Evolutionary conservation across 1,140 invertebrate genomes (phyloP), one percentile per base, ranked within the genome.

Genomic region (Drosophila equinoxialis): DNA sequence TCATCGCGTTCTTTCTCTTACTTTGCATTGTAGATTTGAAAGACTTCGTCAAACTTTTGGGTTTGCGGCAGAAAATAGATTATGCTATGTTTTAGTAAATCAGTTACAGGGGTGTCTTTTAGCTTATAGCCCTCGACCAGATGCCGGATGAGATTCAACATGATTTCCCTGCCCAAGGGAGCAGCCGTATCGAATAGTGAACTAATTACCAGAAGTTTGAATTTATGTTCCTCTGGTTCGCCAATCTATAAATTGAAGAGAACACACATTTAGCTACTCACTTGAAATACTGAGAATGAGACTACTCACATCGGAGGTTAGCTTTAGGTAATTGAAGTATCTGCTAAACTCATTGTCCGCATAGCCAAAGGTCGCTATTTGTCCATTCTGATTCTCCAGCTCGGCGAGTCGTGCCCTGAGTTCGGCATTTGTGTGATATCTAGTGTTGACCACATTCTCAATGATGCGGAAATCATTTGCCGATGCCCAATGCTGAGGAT

Each of bases 131-230:
- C 97, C 61, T 93, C 94, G 8, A 96, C 87, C 13, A 99, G 93
- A 93, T 99, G 97, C 0, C 96, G 94, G 0, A 96, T 95, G 55
- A 99, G 93, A 90, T 97, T 95, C 1, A 98, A 84, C 0, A 96
- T 91, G 35, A 99, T 93, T 92, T 99, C 98, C 68, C 97, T 94
- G 0, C 97, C 97, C 13, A 96, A 92, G 1, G 97, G 96, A 81
- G 98, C 96, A 1, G 73, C 68, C 7, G 96, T 95, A 6, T 95
- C 96, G 90, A 96, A 97, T 33, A 98, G 86, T 26, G 97, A 97
- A 37, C 97, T 97, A 11, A 98, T 93, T 20, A 99, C 90, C 5
- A 95, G 95, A 14, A 99, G 94, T 78, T 97, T 96, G 77, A 96
- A 95, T 93, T 97, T 97, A 2, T 93, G 94, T 91, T 97, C 96